These are phyloP conservation scores for Idaea straminata DNA, from an alignment of 2,888 invertebrate genomes.

Conservation along the genomic window DNA sequence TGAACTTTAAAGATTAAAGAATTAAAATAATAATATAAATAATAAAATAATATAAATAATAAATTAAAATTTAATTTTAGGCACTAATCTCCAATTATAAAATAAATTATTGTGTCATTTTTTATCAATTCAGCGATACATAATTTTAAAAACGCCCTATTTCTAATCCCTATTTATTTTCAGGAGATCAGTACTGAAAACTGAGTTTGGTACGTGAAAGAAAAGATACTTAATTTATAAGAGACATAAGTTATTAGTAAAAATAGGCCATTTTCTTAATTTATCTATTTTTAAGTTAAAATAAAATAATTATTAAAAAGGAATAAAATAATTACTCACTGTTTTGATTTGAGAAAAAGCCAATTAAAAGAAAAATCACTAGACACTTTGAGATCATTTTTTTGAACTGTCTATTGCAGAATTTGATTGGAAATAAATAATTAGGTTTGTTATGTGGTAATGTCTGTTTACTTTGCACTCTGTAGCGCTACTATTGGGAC, in stretches of 20 bases:
- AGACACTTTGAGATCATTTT: slow-evolving; percentile 8
- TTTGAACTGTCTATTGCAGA: not conserved
- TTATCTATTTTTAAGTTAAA: not conserved
- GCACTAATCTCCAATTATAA: no score
- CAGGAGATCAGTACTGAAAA: no score
- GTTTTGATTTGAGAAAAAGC: not conserved
- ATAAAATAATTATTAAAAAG: not conserved
- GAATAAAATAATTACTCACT: not conserved
- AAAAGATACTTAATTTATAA: not conserved
- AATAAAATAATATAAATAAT: no score
- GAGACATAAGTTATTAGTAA: not conserved
- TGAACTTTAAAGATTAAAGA: no score
- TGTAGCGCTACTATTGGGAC: slow-evolving; percentile 23
- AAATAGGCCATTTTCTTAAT: not conserved
- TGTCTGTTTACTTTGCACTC: slow-evolving; percentile 18
- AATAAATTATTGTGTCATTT: no score
- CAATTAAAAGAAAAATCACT: not conserved
- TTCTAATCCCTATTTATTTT: no score
- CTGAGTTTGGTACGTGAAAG: no score
- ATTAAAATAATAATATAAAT: no score
- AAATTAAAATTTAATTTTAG: no score
- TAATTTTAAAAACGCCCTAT: no score
- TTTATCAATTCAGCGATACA: no score
- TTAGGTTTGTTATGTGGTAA: slow-evolving; percentile 1
- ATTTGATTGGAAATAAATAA: not conserved